Evolutionary conservation across 1,140 invertebrate genomes (phyloP).

Genomic region (Tetramorium alpestre): DNA sequence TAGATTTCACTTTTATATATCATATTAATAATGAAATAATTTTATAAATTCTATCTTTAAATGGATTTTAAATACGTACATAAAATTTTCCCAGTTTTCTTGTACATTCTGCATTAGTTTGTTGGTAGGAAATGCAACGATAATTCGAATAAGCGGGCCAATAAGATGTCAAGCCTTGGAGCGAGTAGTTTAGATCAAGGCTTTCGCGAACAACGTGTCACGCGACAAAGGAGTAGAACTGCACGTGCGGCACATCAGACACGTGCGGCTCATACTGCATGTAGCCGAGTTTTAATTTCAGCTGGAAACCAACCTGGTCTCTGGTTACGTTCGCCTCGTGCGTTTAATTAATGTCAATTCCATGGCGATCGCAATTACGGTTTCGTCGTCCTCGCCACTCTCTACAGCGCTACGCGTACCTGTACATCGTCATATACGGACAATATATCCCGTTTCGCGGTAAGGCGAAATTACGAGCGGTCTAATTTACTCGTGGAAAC

Average conservation of each 20-base stretch:
- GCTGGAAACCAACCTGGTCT: constrained; percentile 3
- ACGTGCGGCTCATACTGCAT: background rate
- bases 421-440: constrained; percentile 1
- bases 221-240: constrained; percentile 15
- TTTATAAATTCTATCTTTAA: constrained; percentile 28
- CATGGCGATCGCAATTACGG: constrained; percentile 37
- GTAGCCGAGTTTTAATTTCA: constrained; percentile 58
- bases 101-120: background rate
- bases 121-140: background rate
- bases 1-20: background rate
- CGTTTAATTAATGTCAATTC: constrained; percentile 57
- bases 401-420: too few relatives aligned
- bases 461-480: constrained; percentile 51
- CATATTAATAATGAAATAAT: background rate
- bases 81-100: background rate
- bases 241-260: constrained; percentile 35
- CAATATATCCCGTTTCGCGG: constrained; percentile 4
- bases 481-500: constrained; percentile 71
- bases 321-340: background rate
- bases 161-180: background rate
- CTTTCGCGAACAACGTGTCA: constrained; percentile 11
- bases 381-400: constrained; percentile 12
- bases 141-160: background rate
- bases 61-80: background rate
- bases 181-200: constrained; percentile 21